A percentile compares a stretch with the other conserved stretches of the same genome.
These are phyloP conservation scores for Xiphydria camelus DNA, from an alignment of 2,888 invertebrate genomes.

Conservation along the genomic window DNA sequence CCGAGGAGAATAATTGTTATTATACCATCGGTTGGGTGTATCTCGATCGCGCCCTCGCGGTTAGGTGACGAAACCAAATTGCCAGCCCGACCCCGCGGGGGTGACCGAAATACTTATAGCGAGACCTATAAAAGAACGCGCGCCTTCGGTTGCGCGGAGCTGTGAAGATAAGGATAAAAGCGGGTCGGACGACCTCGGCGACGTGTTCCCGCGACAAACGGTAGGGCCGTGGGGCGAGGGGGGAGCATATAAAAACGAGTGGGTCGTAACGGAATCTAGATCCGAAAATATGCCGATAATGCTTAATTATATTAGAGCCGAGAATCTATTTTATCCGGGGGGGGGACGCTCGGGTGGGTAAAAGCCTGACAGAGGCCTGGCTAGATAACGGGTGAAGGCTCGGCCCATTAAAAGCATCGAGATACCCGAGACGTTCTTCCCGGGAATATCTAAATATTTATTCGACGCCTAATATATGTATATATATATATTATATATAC, in stretches of 20 bases:
- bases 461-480: slow-evolving; percentile 32
- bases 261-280: slow-evolving; percentile 50
- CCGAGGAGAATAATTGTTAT: too few species aligned
- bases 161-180: too few species aligned
- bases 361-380: slow-evolving; percentile 48
- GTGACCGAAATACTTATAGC: too few species aligned
- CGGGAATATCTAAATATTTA: slow-evolving; percentile 52
- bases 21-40: too few species aligned
- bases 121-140: too few species aligned
- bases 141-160: too few species aligned
- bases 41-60: too few species aligned
- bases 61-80: too few species aligned
- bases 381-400: slow-evolving; percentile 54
- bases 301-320: slow-evolving; percentile 40
- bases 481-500: not conserved
- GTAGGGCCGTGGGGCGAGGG: too few species aligned
- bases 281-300: slow-evolving; percentile 33
- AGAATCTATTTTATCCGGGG: slow-evolving; percentile 47
- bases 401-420: slow-evolving; percentile 55
- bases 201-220: too few species aligned
- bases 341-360: slow-evolving; percentile 43
- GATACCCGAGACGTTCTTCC: slow-evolving; percentile 48
- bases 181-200: too few species aligned
- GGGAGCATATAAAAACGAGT: slow-evolving; percentile 49
- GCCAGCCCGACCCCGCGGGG: too few species aligned